Evolutionary conservation across 1,140 invertebrate genomes (phyloP).

Genomic region (Cherax destructor): DNA sequence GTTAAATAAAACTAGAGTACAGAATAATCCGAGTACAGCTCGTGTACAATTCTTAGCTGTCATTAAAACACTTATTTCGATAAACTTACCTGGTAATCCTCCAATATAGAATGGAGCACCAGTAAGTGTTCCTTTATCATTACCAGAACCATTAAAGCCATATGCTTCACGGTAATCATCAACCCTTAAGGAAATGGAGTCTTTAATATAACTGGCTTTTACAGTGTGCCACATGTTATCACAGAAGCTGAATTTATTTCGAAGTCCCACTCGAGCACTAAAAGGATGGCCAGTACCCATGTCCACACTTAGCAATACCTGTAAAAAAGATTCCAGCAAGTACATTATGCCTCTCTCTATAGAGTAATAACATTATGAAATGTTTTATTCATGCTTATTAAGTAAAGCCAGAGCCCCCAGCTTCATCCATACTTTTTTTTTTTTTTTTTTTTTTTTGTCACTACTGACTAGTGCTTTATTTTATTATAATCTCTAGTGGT

Average conservation of each 20-base stretch:
- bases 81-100: conserved; percentile 85
- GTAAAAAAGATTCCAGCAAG: conserved; percentile 63
- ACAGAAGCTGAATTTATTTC: conserved; percentile 83
- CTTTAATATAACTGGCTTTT: conserved; percentile 83
- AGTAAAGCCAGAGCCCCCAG: too few relatives aligned
- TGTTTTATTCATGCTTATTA: too few relatives aligned
- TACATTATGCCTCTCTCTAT: background rate
- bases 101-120: conserved; percentile 86
- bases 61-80: background rate
- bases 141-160: conserved; percentile 75
- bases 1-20: too few relatives aligned
- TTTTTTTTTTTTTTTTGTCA: too few relatives aligned
- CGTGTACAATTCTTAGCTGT: too few relatives aligned
- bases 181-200: conserved; percentile 80
- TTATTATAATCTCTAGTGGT: too few relatives aligned
- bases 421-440: too few relatives aligned
- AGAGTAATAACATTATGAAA: too few relatives aligned
- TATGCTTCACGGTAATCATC: conserved; percentile 80
- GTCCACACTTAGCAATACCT: conserved; percentile 84
- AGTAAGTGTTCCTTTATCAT: conserved; percentile 71
- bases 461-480: too few relatives aligned
- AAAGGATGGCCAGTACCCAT: conserved; percentile 81
- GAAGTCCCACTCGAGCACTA: conserved; percentile 79
- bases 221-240: conserved; percentile 92
- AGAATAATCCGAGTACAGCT: too few relatives aligned